A percentile compares a stretch with the other conserved stretches of the same genome.
These are phyloP conservation scores for Scolanthus callimorphus DNA, from an alignment of 92 coral and sea anemone genomes.

Conservation along the genomic window DNA sequence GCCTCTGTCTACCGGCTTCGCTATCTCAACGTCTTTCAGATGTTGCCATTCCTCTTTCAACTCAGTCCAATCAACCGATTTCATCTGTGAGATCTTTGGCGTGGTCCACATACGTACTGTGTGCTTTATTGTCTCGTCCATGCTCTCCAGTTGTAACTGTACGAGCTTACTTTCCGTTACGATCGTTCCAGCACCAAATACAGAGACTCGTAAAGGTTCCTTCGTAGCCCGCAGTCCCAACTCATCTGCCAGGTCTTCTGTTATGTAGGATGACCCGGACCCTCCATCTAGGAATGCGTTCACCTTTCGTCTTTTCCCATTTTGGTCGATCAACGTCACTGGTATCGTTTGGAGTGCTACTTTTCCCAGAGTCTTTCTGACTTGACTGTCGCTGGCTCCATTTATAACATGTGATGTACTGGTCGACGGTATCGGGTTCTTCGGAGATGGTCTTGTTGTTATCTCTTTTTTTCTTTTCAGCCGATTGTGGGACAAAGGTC, in stretches of 20 bases:
- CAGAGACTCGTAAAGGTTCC: constrained; percentile 12
- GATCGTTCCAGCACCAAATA: constrained; percentile 8
- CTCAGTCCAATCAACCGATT: constrained; percentile 11
- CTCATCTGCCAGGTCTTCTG: no score
- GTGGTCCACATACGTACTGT: constrained; percentile 20
- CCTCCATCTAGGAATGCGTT: constrained; percentile 46
- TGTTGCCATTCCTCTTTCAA: constrained; percentile 20
- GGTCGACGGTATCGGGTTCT: no score
- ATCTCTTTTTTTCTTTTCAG: no score
- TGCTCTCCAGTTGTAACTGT: constrained; percentile 4
- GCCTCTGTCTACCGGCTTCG: constrained; percentile 9
- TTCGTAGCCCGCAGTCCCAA: constrained; percentile 15
- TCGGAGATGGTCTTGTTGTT: no score
- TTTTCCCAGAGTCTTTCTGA: no score
- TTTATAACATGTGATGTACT: no score
- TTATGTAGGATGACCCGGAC: no score
- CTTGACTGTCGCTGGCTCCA: no score
- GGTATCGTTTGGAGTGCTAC: no score
- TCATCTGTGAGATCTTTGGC: constrained; percentile 24
- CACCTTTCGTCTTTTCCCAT: no score
- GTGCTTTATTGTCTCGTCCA: constrained; percentile 1
- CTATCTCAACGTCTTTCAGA: constrained; percentile 18
- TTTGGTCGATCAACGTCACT: no score
- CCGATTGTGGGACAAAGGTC: no score
- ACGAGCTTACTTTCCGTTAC: constrained; percentile 5